A percentile compares a stretch with the other conserved stretches of the same genome.
Conservation (phyloP, 2,888 invertebrate genomes). For the Candidula unifasciata region DNA sequence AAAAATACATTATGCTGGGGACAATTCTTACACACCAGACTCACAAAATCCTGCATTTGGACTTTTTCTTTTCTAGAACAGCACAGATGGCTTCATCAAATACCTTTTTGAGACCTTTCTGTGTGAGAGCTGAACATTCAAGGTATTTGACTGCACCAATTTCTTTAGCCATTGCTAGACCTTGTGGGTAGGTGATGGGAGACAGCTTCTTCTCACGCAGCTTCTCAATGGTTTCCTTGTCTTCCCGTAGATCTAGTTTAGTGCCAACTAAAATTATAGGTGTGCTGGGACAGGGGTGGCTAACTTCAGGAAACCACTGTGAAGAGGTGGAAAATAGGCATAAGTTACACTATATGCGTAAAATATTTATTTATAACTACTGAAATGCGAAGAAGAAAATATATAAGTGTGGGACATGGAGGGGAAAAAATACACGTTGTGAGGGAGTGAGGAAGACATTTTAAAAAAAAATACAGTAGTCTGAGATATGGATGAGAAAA, state of each 20-base stretch:
- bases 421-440: no score
- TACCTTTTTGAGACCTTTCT: conserved; percentile 98
- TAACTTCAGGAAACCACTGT: conserved; percentile 99
- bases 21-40: not conserved
- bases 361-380: no score
- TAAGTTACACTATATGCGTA: not conserved
- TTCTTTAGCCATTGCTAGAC: conserved; percentile 83
- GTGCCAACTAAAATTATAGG: conserved; percentile 98
- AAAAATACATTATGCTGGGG: not conserved
- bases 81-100: conserved; percentile 98
- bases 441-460: no score
- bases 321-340: not conserved
- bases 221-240: conserved; percentile 97
- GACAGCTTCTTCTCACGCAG: conserved; percentile 95
- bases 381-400: no score
- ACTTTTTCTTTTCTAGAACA: conserved; percentile 92
- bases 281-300: conserved; percentile 99
- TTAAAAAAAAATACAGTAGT: no score
- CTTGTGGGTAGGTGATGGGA: conserved; percentile 98
- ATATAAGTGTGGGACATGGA: no score
- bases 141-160: conserved; percentile 92
- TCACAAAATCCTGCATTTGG: conserved; percentile 84
- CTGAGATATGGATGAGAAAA: no score
- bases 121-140: conserved; percentile 97
- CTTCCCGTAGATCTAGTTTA: conserved; percentile 96